Base-by-base conservation (phyloP, 2,888 invertebrate genomes). In the Thecocarcelia acutangulata region DNA sequence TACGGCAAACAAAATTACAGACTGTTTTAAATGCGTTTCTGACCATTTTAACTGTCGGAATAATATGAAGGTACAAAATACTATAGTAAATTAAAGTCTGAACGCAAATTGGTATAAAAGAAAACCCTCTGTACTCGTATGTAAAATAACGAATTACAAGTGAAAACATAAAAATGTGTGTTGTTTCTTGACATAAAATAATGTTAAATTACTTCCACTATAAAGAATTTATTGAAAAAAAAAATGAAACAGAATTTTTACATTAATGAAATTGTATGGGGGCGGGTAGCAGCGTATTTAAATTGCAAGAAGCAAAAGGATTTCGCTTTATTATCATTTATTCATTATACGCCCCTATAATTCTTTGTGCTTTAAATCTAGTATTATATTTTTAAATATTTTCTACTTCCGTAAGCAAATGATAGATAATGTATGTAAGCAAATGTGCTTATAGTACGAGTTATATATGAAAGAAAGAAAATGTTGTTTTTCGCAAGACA, bases 341-440 rank as follows among this genome's bases (percentile, higher is more conserved):
- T 75, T 75, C 50, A 59, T 68, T 59, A 75, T 59, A 66, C 75
- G 75, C 75, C 66, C 66, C 42, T 44, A 75, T 59, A 75, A 33
- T 50, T 50, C 74, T 58, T 58, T 58, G 19, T 33, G 56, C 28
- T 64, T 64, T 42, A 74, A 64, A 48, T 66, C n/a, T 58, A 44
- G 28, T 56, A 15, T 12, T 46, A 70, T 54, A 8, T 46, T 61
- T 40, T 42, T 9, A 52, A 40, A 44, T 15, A 13, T 19, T 15
- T 2, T 37, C 37, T 21, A 21, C 46, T 37, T 58, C 37, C 69
- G 33, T n/a, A 11, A 15, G 21, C 37, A 70, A 70, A 46, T 58
- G 19, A 33, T 58, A 21, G 42, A 61, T 17, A 12, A n/a, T n/a
- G n/a, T 46, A 5, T 24, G 17, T 24, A 21, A n/a, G 58, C 33